These are phyloP conservation scores for Desoria tigrina DNA, from an alignment of 2,888 invertebrate genomes.

Conservation along the genomic window DNA sequence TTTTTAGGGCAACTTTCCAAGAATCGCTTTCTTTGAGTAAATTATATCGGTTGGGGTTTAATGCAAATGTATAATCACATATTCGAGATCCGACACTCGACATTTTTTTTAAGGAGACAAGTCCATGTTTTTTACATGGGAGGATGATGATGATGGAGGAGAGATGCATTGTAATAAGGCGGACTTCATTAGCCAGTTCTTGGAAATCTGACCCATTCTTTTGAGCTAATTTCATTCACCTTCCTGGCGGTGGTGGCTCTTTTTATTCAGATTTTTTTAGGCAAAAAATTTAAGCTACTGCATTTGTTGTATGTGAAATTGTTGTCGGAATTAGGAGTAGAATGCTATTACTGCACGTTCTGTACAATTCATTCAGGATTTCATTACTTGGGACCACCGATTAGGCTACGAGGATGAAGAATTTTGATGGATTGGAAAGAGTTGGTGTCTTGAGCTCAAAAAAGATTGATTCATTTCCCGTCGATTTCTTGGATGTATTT, in stretches of 20 bases:
- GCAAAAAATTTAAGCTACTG: background rate
- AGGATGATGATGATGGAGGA: constrained; percentile 5
- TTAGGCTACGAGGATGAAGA: too few species aligned
- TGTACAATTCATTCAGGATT: too few species aligned
- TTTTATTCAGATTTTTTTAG: background rate
- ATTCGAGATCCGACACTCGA: too few species aligned
- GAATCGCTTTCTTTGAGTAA: too few species aligned
- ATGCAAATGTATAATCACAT: background rate
- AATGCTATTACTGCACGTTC: too few species aligned
- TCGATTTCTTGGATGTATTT: too few species aligned
- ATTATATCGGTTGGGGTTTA: background rate
- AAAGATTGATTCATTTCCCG: too few species aligned
- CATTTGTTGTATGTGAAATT: background rate
- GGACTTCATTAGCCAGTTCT: constrained; percentile 23
- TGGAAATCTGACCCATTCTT: constrained; percentile 8
- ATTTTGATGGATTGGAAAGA: too few species aligned
- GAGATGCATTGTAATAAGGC: constrained; percentile 10
- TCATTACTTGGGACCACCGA: too few species aligned
- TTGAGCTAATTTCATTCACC: background rate
- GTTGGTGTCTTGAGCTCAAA: too few species aligned
- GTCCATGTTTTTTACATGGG: constrained; percentile 1
- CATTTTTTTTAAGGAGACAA: constrained; percentile 7
- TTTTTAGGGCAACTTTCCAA: too few species aligned
- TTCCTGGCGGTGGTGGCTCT: background rate
- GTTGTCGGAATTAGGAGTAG: too few species aligned